Evolutionary conservation across 2,797 vertebrate genomes (phyloP).

Genomic region (Oryzias sinensis): DNA sequence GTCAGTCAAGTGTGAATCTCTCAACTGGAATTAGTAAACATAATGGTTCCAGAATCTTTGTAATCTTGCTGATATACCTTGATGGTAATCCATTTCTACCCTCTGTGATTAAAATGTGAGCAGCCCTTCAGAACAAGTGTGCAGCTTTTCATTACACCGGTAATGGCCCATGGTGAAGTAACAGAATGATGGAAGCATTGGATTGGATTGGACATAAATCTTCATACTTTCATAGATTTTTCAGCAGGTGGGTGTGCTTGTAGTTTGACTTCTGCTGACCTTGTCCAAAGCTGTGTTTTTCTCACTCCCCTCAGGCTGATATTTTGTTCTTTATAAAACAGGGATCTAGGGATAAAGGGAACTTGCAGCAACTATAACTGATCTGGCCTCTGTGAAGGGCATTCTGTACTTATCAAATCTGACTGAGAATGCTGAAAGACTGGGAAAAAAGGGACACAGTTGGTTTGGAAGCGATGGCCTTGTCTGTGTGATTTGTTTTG

Average conservation of each 20-base stretch:
- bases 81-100: not conserved
- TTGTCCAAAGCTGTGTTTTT: too few relatives aligned
- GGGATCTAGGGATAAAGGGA: too few relatives aligned
- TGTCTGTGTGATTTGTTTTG: too few relatives aligned
- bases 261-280: not conserved
- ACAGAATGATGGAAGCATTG: not conserved
- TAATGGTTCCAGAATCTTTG: not conserved
- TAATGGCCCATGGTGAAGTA: not conserved
- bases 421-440: too few relatives aligned
- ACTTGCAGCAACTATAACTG: too few relatives aligned
- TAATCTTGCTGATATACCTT: not conserved
- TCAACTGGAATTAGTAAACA: not conserved
- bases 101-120: not conserved
- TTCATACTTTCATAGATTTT: not conserved
- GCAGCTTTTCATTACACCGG: not conserved
- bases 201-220: not conserved
- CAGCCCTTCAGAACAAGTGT: not conserved
- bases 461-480: too few relatives aligned
- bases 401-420: too few relatives aligned
- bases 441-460: too few relatives aligned
- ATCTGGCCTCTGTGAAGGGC: too few relatives aligned
- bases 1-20: too few relatives aligned
- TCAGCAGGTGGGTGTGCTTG: not conserved
- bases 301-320: too few relatives aligned
- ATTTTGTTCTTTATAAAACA: too few relatives aligned